phyloP scores from a whole-genome alignment of 2,113 vertebrate species.

The Pipra filicauda region DNA sequence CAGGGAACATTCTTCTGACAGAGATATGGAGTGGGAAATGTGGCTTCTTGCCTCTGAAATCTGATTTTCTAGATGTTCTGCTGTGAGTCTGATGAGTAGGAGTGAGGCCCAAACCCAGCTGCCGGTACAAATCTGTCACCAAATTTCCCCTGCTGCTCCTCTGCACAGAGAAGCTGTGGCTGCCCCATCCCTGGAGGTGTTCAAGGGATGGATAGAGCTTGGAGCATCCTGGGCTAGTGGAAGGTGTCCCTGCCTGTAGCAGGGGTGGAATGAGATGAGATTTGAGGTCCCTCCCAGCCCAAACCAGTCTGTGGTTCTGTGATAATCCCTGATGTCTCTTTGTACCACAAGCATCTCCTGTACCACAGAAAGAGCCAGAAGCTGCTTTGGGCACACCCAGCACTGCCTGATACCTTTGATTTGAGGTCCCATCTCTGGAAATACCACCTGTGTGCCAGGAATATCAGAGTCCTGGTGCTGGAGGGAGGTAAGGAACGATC shows the following conservation, averaged over 20 bases:
- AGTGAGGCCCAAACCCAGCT: neutral
- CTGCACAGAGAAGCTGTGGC: neutral
- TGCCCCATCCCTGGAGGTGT: neutral
- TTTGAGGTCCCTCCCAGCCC: neutral
- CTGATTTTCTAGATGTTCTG: neutral
- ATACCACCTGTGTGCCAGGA: accelerated
- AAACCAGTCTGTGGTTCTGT: neutral
- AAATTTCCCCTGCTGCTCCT: neutral
- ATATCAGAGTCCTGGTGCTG: neutral
- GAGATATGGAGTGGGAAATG: accelerated
- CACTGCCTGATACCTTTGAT: accelerated
- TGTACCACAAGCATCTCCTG: too few species aligned
- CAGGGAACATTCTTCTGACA: neutral
- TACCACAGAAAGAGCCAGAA: neutral
- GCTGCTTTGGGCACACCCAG: neutral
- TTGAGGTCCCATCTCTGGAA: neutral
- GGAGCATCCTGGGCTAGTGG: neutral
- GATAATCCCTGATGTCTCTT: neutral
- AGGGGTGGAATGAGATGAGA: neutral
- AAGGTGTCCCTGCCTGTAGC: neutral
- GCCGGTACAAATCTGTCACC: neutral
- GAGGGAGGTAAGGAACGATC: neutral
- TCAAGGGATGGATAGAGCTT: accelerated
- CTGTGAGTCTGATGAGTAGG: neutral
- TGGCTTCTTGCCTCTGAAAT: neutral